Evolutionary conservation across 2,113 vertebrate species (phyloP).

Genomic region (Leucopsar rothschildi): DNA sequence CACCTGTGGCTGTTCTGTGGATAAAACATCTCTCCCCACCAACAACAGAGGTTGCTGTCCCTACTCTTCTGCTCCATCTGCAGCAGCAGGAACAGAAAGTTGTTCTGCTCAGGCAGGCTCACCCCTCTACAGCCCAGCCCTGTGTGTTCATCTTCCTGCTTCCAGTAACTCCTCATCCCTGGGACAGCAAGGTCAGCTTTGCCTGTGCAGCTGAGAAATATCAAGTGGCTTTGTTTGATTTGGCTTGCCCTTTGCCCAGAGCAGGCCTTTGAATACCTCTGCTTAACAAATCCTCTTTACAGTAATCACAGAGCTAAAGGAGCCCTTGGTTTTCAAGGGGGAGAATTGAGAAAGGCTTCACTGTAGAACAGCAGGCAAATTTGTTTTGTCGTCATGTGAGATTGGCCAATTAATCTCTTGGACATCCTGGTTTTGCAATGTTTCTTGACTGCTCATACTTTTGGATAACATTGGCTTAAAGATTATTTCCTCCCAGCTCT

Average conservation of each 20-base stretch:
- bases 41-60: not conserved
- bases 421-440: not conserved
- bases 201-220: not conserved
- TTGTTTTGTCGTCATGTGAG: not conserved
- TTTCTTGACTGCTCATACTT: slow-evolving; percentile 3
- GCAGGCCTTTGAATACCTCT: not conserved
- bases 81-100: not conserved
- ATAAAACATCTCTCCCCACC: not conserved
- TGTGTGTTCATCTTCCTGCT: not conserved
- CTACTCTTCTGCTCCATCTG: not conserved
- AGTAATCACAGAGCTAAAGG: not conserved
- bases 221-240: not conserved
- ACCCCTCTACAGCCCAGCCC: too few relatives aligned
- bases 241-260: not conserved
- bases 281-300: slow-evolving; percentile 25
- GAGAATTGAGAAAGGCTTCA: not conserved
- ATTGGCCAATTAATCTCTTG: slow-evolving; percentile 16
- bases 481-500: not conserved
- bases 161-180: not conserved
- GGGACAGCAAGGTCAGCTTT: not conserved
- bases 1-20: rapidly evolving
- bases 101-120: not conserved
- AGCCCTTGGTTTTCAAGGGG: not conserved
- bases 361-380: not conserved
- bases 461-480: not conserved